Percentiles rank a stretch among this genome's conserved stretches.
Evolutionary conservation across 2,888 invertebrate species (phyloP).

Genomic region (Parnassius mnemosyne): DNA sequence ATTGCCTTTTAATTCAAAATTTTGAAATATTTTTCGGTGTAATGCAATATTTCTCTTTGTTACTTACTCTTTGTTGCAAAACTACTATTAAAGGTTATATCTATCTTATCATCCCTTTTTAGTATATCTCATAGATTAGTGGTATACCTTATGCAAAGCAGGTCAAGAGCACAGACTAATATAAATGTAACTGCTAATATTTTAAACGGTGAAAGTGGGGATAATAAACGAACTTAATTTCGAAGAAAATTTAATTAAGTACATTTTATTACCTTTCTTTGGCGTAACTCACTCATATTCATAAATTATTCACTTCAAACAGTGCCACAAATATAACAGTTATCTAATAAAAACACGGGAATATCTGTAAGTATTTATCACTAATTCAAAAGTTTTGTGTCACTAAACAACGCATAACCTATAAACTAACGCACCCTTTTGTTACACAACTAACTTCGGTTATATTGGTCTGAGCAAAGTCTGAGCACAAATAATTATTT

Average conservation of each 20-base stretch:
- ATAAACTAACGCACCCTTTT: background rate
- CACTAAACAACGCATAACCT: background rate
- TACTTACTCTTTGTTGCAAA: too few relatives aligned
- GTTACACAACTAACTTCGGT: too few relatives aligned
- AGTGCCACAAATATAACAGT: background rate
- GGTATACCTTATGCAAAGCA: too few relatives aligned
- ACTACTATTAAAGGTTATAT: too few relatives aligned
- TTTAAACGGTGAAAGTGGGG: background rate
- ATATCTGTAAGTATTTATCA: background rate
- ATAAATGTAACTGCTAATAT: background rate
- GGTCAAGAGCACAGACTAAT: too few relatives aligned
- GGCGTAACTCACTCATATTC: slow-evolving; percentile 33
- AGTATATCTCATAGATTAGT: too few relatives aligned
- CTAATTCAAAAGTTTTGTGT: background rate
- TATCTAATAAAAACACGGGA: background rate
- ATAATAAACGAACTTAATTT: background rate
- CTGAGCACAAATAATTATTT: too few relatives aligned
- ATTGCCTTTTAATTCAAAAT: too few relatives aligned
- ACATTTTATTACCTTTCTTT: slow-evolving; percentile 33
- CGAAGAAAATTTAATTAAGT: background rate
- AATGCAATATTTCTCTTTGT: too few relatives aligned
- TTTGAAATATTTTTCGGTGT: too few relatives aligned
- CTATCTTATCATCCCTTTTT: too few relatives aligned
- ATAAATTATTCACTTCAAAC: background rate
- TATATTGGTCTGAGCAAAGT: too few relatives aligned